Percentiles rank a stretch among this genome's conserved stretches.
Conservation (phyloP, 2,888 invertebrate species). For the Eupeodes latifasciatus region DNA sequence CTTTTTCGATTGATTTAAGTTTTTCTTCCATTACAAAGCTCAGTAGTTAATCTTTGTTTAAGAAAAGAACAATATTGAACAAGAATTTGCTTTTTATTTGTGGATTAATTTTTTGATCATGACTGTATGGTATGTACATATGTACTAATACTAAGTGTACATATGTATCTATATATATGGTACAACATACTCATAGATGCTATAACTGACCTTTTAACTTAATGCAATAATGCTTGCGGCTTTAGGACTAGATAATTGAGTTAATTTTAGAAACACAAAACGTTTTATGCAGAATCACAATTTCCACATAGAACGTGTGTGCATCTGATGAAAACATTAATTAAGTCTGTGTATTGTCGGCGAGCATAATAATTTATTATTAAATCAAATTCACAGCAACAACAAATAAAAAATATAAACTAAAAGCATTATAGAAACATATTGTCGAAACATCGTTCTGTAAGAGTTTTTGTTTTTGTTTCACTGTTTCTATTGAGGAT, state of each 20-base stretch:
- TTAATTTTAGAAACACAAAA: conserved; percentile 34
- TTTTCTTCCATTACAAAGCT: no score
- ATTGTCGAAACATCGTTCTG: background rate
- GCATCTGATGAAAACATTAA: conserved; percentile 20
- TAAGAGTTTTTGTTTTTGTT: no score
- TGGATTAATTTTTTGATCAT: no score
- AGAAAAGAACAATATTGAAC: no score
- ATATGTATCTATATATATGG: no score
- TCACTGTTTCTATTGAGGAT: no score
- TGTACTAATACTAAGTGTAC: no score
- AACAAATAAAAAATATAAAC: background rate
- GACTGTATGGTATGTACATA: no score
- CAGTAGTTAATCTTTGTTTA: no score
- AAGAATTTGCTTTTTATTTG: no score
- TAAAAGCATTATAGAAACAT: background rate
- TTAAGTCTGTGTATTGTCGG: background rate
- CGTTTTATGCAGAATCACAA: background rate
- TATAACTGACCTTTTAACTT: conserved; percentile 25
- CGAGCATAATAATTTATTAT: background rate
- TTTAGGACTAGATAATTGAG: conserved; percentile 29
- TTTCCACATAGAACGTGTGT: background rate
- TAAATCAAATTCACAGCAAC: background rate
- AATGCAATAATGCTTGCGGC: conserved; percentile 16
- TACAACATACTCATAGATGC: background rate
- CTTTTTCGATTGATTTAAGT: no score